Evolutionary conservation across 2,113 vertebrate genomes (phyloP).

Genomic region (Lamprotornis superbus): DNA sequence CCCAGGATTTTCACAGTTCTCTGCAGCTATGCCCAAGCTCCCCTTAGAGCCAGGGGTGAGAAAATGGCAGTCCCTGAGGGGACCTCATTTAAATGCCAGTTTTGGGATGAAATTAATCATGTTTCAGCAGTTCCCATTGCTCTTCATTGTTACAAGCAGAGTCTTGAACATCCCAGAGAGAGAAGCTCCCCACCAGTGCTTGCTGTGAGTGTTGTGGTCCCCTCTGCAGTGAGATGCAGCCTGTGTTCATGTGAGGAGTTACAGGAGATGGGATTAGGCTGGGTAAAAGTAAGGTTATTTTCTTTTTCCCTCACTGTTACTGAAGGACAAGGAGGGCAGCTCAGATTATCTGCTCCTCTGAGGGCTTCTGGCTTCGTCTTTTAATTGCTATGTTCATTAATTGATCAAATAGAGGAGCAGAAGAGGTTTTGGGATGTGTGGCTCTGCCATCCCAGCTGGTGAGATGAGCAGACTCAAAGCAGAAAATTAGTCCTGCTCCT

Average conservation of each 20-base stretch:
- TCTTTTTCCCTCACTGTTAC: not conserved
- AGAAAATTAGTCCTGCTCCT: not conserved
- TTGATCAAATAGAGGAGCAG: not conserved
- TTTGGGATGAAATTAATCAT: not conserved
- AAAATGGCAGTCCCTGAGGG: not conserved
- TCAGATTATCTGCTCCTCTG: not conserved
- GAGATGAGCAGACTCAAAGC: not conserved
- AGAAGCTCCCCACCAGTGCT: not conserved
- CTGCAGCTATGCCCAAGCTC: not conserved
- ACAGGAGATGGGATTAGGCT: not conserved
- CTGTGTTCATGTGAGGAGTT: not conserved
- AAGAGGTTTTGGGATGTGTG: not conserved
- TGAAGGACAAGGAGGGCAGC: not conserved
- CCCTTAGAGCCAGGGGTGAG: not conserved
- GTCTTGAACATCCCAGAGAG: not conserved
- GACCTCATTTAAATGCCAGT: not conserved
- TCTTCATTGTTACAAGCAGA: not conserved
- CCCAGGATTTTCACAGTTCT: not conserved
- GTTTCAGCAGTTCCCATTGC: not conserved
- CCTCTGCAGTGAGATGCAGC: not conserved
- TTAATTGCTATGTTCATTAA: not conserved
- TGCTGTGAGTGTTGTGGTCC: not conserved
- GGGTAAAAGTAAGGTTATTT: not conserved
- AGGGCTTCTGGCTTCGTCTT: not conserved
- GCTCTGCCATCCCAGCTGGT: not conserved